phyloP scores from a whole-genome alignment of 2,113 vertebrate genomes.

The Tragelaphus buxtoni region DNA sequence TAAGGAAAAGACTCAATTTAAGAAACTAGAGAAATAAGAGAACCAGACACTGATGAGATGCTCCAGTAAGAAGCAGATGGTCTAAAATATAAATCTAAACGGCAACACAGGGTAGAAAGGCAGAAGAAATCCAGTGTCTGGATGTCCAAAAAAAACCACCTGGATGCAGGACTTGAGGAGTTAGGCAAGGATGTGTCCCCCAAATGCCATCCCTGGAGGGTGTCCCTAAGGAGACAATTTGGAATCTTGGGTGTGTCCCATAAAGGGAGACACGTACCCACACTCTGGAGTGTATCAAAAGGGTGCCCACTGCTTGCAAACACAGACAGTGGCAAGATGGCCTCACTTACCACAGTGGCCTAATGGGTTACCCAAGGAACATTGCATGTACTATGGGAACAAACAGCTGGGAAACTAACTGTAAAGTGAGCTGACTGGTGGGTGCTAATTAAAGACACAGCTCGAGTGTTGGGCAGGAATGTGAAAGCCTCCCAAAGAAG shows the following conservation, averaged over 20 bases:
- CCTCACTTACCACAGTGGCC: background rate
- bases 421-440: background rate
- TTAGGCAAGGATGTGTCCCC: background rate
- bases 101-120: background rate
- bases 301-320: background rate
- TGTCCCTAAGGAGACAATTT: background rate
- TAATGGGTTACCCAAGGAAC: background rate
- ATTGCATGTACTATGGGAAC: background rate
- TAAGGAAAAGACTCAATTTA: background rate
- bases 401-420: background rate
- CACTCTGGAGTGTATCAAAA: background rate
- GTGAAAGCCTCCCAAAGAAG: background rate
- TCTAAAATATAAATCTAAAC: background rate
- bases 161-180: background rate
- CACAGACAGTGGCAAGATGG: background rate
- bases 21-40: background rate
- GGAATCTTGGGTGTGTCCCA: background rate
- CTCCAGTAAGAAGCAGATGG: background rate
- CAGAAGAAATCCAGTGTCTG: background rate
- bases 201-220: background rate
- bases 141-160: background rate
- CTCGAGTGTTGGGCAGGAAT: background rate
- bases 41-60: background rate
- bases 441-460: background rate
- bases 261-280: accelerated